Conservation (phyloP, 1,140 invertebrate species). For the Theocolax elegans region DNA sequence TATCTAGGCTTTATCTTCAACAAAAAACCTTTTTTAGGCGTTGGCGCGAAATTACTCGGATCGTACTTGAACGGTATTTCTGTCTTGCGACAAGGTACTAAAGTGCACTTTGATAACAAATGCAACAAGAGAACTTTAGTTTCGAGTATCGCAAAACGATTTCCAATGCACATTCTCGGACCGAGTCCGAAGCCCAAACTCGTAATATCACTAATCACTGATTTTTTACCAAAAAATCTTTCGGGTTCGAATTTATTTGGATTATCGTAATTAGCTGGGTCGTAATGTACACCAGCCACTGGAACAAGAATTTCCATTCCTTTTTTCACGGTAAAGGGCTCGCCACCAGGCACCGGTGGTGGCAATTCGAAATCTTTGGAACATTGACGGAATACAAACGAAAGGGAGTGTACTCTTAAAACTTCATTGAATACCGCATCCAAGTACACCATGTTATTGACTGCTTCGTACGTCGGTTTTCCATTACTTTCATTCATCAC, state of each 20-base stretch:
- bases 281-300: constrained; percentile 62
- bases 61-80: constrained; percentile 39
- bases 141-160: constrained; percentile 54
- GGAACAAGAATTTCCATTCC: constrained; percentile 52
- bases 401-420: constrained; percentile 47
- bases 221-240: constrained; percentile 67
- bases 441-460: constrained; percentile 42
- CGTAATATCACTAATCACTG: constrained; percentile 63
- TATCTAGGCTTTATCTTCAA: constrained; percentile 9
- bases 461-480: constrained; percentile 41
- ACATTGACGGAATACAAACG: constrained; percentile 67
- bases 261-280: constrained; percentile 69
- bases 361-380: constrained; percentile 50
- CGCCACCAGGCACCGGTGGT: constrained; percentile 46
- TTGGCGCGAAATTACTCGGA: constrained; percentile 19
- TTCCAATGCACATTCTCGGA: constrained; percentile 65
- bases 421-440: constrained; percentile 47
- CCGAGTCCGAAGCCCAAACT: constrained; percentile 64
- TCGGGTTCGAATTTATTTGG: constrained; percentile 70
- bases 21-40: constrained; percentile 41
- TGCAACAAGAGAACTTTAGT: constrained; percentile 51
- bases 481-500: constrained; percentile 43
- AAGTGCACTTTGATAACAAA: constrained; percentile 47
- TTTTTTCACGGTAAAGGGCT: constrained; percentile 62
- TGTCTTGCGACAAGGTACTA: constrained; percentile 47